Conservation (phyloP, 2,113 vertebrate species). For the Maccullochella peelii region DNA sequence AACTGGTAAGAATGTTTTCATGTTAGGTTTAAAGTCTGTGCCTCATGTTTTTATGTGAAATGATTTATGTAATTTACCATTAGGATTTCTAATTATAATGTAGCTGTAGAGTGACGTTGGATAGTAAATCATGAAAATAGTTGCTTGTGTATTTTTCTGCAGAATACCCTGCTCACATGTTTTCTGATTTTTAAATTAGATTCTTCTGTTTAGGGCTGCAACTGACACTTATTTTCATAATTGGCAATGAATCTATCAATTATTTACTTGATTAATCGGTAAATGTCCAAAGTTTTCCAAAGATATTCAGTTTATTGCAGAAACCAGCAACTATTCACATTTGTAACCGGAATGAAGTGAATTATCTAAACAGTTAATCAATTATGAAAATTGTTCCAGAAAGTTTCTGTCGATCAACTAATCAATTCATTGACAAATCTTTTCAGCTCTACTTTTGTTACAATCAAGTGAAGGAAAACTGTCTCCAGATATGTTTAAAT, state of each 20-base stretch:
- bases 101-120: background rate
- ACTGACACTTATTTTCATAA: background rate
- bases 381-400: background rate
- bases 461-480: background rate
- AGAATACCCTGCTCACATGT: background rate
- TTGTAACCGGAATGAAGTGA: background rate
- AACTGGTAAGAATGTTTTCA: conserved; percentile 19
- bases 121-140: background rate
- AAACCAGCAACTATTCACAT: background rate
- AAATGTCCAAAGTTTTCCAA: background rate
- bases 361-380: background rate
- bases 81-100: conserved; percentile 1
- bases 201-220: background rate
- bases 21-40: background rate
- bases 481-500: background rate
- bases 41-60: background rate
- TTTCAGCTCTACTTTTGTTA: background rate
- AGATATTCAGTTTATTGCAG: background rate
- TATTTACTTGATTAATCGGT: background rate
- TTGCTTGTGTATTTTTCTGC: background rate
- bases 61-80: background rate
- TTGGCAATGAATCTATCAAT: background rate
- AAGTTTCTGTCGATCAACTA: background rate
- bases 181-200: background rate
- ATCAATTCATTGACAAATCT: background rate